Conservation (phyloP, 2,113 vertebrate species). For the Thunnus thynnus region DNA sequence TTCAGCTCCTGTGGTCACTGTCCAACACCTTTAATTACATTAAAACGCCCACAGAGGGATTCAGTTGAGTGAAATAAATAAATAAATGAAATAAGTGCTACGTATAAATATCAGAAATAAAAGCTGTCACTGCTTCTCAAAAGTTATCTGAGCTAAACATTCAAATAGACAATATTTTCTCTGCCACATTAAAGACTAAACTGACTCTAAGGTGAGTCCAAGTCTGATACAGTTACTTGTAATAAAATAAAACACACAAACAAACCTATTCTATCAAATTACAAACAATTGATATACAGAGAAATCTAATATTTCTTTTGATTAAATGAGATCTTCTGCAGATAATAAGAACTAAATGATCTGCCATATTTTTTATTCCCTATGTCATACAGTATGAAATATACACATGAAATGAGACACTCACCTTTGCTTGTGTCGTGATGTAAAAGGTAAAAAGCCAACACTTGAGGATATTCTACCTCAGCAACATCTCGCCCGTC, state of each 20-base stretch:
- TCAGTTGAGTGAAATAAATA: neutral
- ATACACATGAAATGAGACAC: constrained; percentile 26
- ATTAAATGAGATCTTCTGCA: neutral
- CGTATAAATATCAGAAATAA: neutral
- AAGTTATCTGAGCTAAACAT: neutral
- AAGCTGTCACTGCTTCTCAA: neutral
- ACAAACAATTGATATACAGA: neutral
- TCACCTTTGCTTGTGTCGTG: constrained; percentile 63
- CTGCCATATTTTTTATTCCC: neutral
- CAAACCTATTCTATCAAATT: neutral
- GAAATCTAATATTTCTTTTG: neutral
- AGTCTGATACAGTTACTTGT: neutral
- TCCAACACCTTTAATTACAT: neutral
- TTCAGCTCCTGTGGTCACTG: neutral
- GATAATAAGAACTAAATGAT: neutral
- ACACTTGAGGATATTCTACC: constrained; percentile 50
- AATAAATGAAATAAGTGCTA: neutral
- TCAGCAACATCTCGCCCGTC: constrained; percentile 56
- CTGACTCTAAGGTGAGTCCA: neutral
- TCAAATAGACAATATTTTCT: neutral
- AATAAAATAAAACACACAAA: neutral
- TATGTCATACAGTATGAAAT: neutral
- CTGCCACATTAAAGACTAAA: neutral
- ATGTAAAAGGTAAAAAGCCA: constrained; percentile 36
- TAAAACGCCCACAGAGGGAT: neutral